Evolutionary conservation across 2,113 vertebrate species (phyloP).

Genomic region (Anoplopoma fimbria): DNA sequence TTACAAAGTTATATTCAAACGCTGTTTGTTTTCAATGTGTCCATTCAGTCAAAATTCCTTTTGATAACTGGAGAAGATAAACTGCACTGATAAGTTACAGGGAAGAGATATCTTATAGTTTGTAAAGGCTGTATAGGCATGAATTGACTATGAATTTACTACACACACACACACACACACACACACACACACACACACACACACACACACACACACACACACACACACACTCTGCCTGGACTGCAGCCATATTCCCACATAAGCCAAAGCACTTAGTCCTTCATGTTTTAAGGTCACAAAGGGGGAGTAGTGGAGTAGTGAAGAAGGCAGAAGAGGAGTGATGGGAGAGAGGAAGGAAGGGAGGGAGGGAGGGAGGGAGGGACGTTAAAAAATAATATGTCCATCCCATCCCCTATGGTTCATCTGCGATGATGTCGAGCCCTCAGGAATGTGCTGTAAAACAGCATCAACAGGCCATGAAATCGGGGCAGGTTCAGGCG

Average conservation of each 20-base stretch:
- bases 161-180: slow-evolving; percentile 22
- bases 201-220: slow-evolving; percentile 34
- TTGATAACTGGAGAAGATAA: not conserved
- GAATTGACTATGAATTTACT: too few relatives aligned
- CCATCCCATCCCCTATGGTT: slow-evolving; percentile 22
- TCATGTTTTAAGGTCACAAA: slow-evolving; percentile 66
- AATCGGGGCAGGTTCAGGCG: slow-evolving; percentile 23
- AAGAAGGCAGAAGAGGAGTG: slow-evolving; percentile 41
- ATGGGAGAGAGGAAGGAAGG: slow-evolving; percentile 28
- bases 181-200: slow-evolving; percentile 30
- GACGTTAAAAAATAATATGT: slow-evolving; percentile 39
- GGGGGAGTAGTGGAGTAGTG: slow-evolving; percentile 25
- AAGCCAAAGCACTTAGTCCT: slow-evolving; percentile 76
- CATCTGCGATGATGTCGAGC: slow-evolving; percentile 52
- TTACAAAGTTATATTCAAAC: not conserved
- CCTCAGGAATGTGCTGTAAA: slow-evolving; percentile 54
- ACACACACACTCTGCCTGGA: slow-evolving; percentile 66
- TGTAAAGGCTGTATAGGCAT: slow-evolving; percentile 1
- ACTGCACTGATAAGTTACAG: not conserved
- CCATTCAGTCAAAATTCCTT: not conserved
- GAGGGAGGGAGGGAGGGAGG: slow-evolving; percentile 17
- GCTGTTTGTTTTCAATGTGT: not conserved
- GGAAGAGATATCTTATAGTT: not conserved
- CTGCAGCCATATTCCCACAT: slow-evolving; percentile 81
- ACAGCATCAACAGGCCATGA: slow-evolving; percentile 29